Evolutionary conservation across 2,888 invertebrate species (phyloP).

Genomic region (Acrobasis consociella): DNA sequence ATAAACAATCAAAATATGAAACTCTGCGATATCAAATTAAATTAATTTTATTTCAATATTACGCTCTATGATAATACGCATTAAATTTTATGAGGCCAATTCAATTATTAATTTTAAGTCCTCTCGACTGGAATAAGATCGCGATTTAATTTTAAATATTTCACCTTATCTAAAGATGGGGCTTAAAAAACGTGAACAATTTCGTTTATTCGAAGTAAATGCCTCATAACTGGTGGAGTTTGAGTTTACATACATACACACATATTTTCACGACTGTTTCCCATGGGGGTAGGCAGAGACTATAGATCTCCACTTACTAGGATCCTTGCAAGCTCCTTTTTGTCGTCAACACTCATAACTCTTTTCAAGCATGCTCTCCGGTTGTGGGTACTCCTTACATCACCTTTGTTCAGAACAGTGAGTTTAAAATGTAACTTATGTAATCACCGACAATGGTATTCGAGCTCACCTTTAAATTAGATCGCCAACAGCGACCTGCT

Average conservation of each 20-base stretch:
- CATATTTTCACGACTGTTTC: too few species aligned
- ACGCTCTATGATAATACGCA: not conserved
- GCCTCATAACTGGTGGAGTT: not conserved
- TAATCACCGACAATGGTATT: constrained; percentile 29
- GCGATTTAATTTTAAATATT: constrained; percentile 6
- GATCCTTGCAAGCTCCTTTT: too few species aligned
- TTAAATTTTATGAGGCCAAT: constrained; percentile 1
- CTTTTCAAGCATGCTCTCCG: too few species aligned
- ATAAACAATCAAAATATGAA: not conserved
- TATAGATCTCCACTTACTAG: too few species aligned
- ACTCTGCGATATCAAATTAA: not conserved
- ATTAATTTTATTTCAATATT: not conserved
- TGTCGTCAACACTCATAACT: too few species aligned
- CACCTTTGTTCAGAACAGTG: too few species aligned
- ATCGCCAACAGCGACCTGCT: constrained; percentile 47
- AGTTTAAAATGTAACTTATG: not conserved
- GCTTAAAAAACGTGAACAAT: not conserved
- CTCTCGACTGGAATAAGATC: constrained; percentile 7
- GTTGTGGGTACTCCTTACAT: too few species aligned
- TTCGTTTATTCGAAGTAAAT: not conserved
- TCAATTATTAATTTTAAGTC: constrained; percentile 4
- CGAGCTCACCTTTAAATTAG: constrained; percentile 51
- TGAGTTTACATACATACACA: too few species aligned
- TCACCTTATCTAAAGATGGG: constrained; percentile 1
- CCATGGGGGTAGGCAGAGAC: too few species aligned